Conservation (phyloP, 2,113 vertebrate species). For the Ibidorhyncha struthersii region DNA sequence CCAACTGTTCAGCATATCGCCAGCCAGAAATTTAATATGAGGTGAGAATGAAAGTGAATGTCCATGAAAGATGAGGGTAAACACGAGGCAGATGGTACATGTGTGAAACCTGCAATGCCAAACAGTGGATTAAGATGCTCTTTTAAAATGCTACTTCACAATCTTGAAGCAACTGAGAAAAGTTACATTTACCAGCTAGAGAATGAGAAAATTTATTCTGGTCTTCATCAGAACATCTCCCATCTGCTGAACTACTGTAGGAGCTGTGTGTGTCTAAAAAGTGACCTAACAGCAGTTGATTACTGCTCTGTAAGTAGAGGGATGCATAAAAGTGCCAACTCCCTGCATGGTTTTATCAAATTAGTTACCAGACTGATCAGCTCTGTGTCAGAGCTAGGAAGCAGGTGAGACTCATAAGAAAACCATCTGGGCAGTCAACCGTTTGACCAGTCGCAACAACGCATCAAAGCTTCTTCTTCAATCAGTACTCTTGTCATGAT, state of each 20-base stretch:
- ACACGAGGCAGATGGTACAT: constrained; percentile 44
- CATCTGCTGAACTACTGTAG: neutral
- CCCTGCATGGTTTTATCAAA: neutral
- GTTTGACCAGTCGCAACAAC: neutral
- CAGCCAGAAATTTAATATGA: constrained; percentile 59
- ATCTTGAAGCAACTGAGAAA: neutral
- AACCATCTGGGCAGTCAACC: neutral
- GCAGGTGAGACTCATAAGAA: neutral
- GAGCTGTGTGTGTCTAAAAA: neutral
- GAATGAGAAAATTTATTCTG: neutral
- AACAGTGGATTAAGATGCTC: constrained; percentile 26
- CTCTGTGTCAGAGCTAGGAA: neutral
- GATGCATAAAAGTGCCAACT: neutral
- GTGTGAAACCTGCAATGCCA: constrained; percentile 12
- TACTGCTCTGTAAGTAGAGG: neutral
- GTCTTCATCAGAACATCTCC: neutral
- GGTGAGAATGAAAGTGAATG: constrained; percentile 39
- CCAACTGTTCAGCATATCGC: constrained; percentile 43
- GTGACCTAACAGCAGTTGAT: neutral
- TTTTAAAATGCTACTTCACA: constrained; percentile 1
- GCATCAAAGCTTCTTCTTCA: neutral
- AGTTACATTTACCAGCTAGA: neutral
- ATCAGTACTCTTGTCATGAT: neutral
- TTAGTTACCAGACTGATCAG: neutral
- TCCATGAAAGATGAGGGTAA: constrained; percentile 10